Evolutionary conservation across 1,140 invertebrate species (phyloP).

Genomic region (Halictus rubicundus): DNA sequence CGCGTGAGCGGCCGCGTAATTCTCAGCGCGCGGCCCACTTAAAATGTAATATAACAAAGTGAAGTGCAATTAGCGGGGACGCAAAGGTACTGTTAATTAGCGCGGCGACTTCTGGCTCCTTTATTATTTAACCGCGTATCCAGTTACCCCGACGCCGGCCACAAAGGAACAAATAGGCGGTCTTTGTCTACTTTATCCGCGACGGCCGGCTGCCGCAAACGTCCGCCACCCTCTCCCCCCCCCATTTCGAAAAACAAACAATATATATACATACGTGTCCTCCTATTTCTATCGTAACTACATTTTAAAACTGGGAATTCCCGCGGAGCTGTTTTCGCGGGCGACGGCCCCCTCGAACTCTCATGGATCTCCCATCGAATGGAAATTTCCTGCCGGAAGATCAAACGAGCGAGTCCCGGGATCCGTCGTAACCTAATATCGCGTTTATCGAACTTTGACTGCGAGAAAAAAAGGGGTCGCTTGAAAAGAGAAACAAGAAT

Average conservation of each 20-base stretch:
- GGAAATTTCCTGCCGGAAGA: slow-evolving; percentile 28
- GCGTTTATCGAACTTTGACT: slow-evolving; percentile 19
- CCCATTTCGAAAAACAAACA: slow-evolving; percentile 36
- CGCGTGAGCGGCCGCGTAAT: slow-evolving; percentile 67
- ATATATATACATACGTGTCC: no score
- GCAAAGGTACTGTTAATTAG: slow-evolving; percentile 67
- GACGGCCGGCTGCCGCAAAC: neutral
- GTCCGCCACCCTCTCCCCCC: neutral
- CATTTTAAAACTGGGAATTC: slow-evolving; percentile 33
- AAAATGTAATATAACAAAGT: slow-evolving; percentile 70
- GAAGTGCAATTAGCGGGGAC: slow-evolving; percentile 66
- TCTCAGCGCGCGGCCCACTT: slow-evolving; percentile 54
- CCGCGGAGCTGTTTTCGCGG: slow-evolving; percentile 13
- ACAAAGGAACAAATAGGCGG: slow-evolving; percentile 64
- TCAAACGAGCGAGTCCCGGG: slow-evolving; percentile 10
- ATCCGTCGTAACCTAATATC: slow-evolving; percentile 33
- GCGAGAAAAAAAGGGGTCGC: neutral
- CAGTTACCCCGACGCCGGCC: slow-evolving; percentile 54
- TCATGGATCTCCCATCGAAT: slow-evolving; percentile 16
- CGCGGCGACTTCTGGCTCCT: slow-evolving; percentile 62
- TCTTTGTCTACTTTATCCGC: slow-evolving; percentile 59
- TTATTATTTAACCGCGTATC: slow-evolving; percentile 66
- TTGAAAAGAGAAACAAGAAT: neutral
- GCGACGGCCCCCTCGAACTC: no score
- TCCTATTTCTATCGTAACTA: slow-evolving; percentile 45